Conservation (phyloP, 1,140 invertebrate genomes). For the Lepidotrigona ventralis region DNA sequence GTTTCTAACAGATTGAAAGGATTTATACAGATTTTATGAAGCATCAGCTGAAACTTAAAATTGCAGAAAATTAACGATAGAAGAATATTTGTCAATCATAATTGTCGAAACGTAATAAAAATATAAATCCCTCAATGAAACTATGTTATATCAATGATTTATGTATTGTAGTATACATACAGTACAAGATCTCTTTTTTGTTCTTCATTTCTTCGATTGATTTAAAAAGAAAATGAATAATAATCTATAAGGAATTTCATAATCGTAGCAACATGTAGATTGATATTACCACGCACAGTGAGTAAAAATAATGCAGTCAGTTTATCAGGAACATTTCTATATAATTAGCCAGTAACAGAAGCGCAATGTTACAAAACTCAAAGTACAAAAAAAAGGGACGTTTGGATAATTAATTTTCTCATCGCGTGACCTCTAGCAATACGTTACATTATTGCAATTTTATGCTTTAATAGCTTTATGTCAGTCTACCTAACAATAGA, state of each 20-base stretch:
- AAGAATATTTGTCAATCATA: too few species aligned
- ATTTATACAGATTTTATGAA: too few species aligned
- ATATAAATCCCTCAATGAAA: too few species aligned
- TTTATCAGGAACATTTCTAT: background rate
- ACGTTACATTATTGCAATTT: constrained; percentile 11
- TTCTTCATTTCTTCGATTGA: background rate
- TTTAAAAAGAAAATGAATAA: background rate
- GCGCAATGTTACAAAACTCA: background rate
- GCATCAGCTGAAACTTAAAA: too few species aligned
- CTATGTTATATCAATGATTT: too few species aligned
- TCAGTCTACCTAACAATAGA: background rate
- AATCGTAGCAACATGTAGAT: background rate
- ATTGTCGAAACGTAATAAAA: too few species aligned
- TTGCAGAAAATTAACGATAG: too few species aligned
- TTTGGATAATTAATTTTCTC: constrained; percentile 26
- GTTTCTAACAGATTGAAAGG: too few species aligned
- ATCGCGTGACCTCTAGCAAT: background rate
- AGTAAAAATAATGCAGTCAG: background rate
- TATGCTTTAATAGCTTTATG: constrained; percentile 17
- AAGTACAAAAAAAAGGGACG: background rate
- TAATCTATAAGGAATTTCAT: background rate
- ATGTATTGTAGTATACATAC: too few species aligned
- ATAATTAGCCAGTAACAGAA: constrained; percentile 29
- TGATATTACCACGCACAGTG: background rate
- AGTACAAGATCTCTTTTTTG: background rate